Percentiles rank a stretch among this genome's conserved stretches.
Conservation (phyloP, 2,888 invertebrate genomes). For the Cheilosia pagana region DNA sequence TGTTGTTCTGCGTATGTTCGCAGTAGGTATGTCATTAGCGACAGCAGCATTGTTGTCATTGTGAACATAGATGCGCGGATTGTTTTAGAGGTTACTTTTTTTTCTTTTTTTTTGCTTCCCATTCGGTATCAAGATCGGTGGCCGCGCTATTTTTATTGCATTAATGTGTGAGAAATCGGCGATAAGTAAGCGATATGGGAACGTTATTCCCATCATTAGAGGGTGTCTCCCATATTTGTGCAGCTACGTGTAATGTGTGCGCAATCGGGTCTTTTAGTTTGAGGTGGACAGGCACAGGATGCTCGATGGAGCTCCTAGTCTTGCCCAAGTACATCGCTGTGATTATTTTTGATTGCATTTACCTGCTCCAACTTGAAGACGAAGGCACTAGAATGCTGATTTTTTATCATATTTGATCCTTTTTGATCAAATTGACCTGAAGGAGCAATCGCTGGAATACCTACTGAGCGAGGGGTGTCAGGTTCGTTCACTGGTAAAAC, state of each 20-base stretch:
- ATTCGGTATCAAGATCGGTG: constrained; percentile 52
- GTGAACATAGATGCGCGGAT: constrained; percentile 66
- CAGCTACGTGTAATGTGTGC: constrained; percentile 11
- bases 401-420: too few species aligned
- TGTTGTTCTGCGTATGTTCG: constrained; percentile 71
- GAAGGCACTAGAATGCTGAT: too few species aligned
- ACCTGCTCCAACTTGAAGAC: too few species aligned
- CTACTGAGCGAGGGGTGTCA: background rate
- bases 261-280: constrained; percentile 43
- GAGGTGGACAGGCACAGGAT: constrained; percentile 8
- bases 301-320: constrained; percentile 14
- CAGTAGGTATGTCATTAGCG: constrained; percentile 70
- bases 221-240: constrained; percentile 46
- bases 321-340: too few species aligned
- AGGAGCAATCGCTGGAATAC: too few species aligned
- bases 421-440: too few species aligned
- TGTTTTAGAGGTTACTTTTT: constrained; percentile 18
- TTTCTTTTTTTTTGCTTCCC: constrained; percentile 18
- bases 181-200: constrained; percentile 72
- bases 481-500: too few species aligned
- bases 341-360: too few species aligned
- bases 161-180: constrained; percentile 74
- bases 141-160: constrained; percentile 69
- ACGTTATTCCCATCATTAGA: constrained; percentile 67
- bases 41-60: constrained; percentile 73